Percentiles rank a stretch among this genome's conserved stretches.
Conservation (phyloP, 2,797 vertebrate genomes). For the Sebastes glaucus region DNA sequence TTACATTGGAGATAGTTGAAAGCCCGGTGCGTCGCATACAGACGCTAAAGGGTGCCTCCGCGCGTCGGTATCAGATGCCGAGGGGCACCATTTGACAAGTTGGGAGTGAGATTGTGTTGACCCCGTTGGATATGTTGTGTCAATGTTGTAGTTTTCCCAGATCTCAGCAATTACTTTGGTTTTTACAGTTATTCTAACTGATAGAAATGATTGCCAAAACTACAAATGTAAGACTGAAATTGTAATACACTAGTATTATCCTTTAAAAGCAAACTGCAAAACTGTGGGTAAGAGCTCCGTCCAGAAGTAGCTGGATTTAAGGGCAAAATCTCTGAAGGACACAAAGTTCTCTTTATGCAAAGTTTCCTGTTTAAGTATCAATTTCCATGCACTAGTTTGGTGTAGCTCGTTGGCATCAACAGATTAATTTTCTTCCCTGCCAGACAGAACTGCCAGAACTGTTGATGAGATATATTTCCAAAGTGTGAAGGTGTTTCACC, state of each 20-base stretch:
- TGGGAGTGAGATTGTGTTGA: too few relatives aligned
- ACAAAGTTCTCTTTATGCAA: background rate
- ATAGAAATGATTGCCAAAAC: background rate
- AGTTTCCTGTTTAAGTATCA: background rate
- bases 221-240: background rate
- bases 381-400: background rate
- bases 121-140: background rate
- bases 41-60: too few relatives aligned
- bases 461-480: slow-evolving; percentile 5
- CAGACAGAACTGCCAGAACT: background rate
- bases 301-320: background rate
- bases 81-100: too few relatives aligned
- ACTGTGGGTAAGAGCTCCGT: background rate
- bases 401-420: background rate
- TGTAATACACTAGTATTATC: background rate
- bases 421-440: background rate
- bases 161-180: background rate
- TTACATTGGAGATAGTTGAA: too few relatives aligned
- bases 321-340: background rate
- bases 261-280: background rate
- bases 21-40: too few relatives aligned
- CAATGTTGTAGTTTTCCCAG: background rate
- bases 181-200: background rate
- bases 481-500: slow-evolving; percentile 24
- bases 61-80: too few relatives aligned